phyloP scores from a whole-genome alignment of 2,888 invertebrate species.

The Napeogenes sylphis region DNA sequence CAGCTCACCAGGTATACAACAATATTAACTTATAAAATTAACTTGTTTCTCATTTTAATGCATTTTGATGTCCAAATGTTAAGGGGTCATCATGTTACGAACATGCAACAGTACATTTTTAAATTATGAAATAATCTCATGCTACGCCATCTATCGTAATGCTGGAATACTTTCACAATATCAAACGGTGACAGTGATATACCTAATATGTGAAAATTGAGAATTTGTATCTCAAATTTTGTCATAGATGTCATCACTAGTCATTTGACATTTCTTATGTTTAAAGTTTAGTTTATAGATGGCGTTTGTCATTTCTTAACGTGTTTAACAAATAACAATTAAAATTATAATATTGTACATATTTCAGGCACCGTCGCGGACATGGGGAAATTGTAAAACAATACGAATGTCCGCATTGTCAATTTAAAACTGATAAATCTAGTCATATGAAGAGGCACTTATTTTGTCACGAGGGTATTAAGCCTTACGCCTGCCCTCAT shows the following conservation, averaged over 20 bases:
- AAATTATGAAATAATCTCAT: too few species aligned
- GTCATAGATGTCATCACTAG: slow-evolving; percentile 9
- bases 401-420: slow-evolving; percentile 82
- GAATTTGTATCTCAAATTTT: neutral
- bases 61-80: neutral
- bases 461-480: slow-evolving; percentile 86
- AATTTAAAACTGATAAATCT: slow-evolving; percentile 81
- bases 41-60: too few species aligned
- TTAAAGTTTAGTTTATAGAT: slow-evolving; percentile 30
- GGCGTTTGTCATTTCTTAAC: slow-evolving; percentile 13
- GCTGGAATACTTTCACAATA: neutral
- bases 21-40: neutral
- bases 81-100: too few species aligned
- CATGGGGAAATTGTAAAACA: slow-evolving; percentile 73
- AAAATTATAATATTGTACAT: slow-evolving; percentile 15
- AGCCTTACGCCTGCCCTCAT: slow-evolving; percentile 91
- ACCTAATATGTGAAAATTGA: too few species aligned
- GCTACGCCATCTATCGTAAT: neutral
- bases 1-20: slow-evolving; percentile 52
- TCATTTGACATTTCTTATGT: neutral
- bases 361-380: slow-evolving; percentile 79
- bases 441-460: slow-evolving; percentile 88
- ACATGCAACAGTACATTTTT: too few species aligned
- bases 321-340: too few species aligned
- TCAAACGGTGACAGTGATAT: neutral